phyloP scores from a whole-genome alignment of 2,113 vertebrate genomes.

The Pseudolaguvia tuberculata region DNA sequence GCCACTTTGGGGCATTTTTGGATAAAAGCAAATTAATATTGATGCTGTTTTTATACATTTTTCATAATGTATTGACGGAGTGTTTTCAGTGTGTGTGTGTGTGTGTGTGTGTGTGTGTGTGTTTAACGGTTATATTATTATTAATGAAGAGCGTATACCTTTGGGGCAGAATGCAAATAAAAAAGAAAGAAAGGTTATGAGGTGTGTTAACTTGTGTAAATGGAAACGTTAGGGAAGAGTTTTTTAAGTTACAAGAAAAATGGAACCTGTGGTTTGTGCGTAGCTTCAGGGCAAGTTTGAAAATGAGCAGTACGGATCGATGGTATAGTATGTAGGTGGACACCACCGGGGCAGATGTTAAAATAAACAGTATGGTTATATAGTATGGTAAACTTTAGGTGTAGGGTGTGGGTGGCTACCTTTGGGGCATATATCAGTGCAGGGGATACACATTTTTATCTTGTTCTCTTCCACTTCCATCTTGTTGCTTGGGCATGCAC shows the following conservation, averaged over 20 bases:
- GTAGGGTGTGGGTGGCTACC: constrained; percentile 62
- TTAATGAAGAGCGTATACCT: background rate
- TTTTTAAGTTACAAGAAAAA: background rate
- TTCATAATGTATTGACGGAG: too few relatives aligned
- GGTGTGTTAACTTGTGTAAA: background rate
- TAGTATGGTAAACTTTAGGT: background rate
- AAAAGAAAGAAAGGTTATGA: too few relatives aligned
- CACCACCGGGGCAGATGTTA: background rate
- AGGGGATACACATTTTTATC: constrained; percentile 96
- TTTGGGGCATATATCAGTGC: constrained; percentile 97
- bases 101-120: too few relatives aligned
- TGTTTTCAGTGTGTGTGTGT: too few relatives aligned
- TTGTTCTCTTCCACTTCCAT: constrained; percentile 98
- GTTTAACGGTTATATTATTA: too few relatives aligned
- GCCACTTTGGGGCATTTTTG: too few relatives aligned
- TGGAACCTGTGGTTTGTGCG: background rate
- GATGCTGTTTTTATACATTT: too few relatives aligned
- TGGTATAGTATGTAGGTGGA: background rate
- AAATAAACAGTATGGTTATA: background rate
- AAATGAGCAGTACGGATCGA: too few relatives aligned
- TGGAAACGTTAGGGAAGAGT: background rate
- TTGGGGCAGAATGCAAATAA: background rate
- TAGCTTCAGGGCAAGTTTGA: background rate
- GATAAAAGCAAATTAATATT: too few relatives aligned
- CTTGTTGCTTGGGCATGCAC: constrained; percentile 94